Evolutionary conservation across 2,888 invertebrate species (phyloP).

Genomic region (Stomorhina lunata): DNA sequence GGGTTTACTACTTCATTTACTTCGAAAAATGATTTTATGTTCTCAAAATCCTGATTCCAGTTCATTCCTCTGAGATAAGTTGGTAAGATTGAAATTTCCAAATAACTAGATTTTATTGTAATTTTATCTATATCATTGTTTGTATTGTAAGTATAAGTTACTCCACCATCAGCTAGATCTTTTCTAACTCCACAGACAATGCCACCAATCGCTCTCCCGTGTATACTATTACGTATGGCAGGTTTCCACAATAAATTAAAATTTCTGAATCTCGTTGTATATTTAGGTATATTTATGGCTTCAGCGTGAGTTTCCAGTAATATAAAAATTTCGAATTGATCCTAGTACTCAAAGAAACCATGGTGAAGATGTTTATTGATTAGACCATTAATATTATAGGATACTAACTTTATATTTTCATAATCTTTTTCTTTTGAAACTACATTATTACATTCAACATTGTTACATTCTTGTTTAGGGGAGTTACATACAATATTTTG

Average conservation of each 20-base stretch:
- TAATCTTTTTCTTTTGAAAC: no score
- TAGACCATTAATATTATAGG: no score
- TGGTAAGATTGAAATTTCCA: not conserved
- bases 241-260: conserved; percentile 5
- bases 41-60: not conserved
- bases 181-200: not conserved
- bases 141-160: not conserved
- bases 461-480: no score
- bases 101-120: not conserved
- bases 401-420: no score
- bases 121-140: not conserved
- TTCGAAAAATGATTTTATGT: not conserved
- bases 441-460: no score
- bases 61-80: not conserved
- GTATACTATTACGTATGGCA: not conserved
- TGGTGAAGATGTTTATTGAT: no score
- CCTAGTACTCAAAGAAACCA: not conserved
- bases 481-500: no score
- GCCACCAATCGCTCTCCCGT: not conserved
- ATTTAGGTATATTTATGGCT: not conserved
- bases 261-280: no score
- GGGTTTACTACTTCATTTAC: not conserved
- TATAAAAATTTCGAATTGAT: conserved; percentile 1
- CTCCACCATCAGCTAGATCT: not conserved
- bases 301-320: conserved; percentile 6